These are phyloP conservation scores for Formica aserva DNA, from an alignment of 2,888 invertebrate species.

Conservation along the genomic window DNA sequence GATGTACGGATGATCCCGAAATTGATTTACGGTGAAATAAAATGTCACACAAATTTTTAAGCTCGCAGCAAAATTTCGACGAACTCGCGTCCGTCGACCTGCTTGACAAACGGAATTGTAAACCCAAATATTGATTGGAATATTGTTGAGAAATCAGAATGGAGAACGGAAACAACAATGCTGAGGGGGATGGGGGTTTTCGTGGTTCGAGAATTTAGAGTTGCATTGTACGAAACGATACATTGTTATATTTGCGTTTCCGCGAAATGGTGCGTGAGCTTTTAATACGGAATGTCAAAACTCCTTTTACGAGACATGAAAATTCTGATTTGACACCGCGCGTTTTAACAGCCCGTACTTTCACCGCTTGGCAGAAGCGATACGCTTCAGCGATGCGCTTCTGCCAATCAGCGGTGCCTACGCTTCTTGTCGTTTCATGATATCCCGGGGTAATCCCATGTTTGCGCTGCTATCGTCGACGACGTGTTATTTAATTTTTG, in stretches of 20 bases:
- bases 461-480: constrained; percentile 36
- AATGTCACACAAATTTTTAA: constrained; percentile 17
- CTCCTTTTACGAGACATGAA: constrained; percentile 17
- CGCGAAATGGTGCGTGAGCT: constrained; percentile 1
- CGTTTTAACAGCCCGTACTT: constrained; percentile 15
- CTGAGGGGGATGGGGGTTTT: not conserved
- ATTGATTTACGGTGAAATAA: constrained; percentile 42
- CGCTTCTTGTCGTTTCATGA: constrained; percentile 24
- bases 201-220: constrained; percentile 43
- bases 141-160: constrained; percentile 49
- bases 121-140: constrained; percentile 50
- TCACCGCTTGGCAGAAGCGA: constrained; percentile 7
- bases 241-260: constrained; percentile 37
- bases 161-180: constrained; percentile 22
- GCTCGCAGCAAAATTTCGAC: constrained; percentile 32
- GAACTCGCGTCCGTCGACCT: constrained; percentile 8
- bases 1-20: constrained; percentile 37
- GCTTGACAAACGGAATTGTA: constrained; percentile 48
- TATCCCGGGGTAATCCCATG: not conserved
- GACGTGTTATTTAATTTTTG: constrained; percentile 47
- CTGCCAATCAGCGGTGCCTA: constrained; percentile 22
- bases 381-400: not conserved
- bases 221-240: constrained; percentile 42
- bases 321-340: constrained; percentile 23
- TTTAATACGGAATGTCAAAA: constrained; percentile 22